A percentile compares a stretch with the other conserved stretches of the same genome.
Conservation (phyloP, 2,888 invertebrate species). For the Diplazon laetatorius region DNA sequence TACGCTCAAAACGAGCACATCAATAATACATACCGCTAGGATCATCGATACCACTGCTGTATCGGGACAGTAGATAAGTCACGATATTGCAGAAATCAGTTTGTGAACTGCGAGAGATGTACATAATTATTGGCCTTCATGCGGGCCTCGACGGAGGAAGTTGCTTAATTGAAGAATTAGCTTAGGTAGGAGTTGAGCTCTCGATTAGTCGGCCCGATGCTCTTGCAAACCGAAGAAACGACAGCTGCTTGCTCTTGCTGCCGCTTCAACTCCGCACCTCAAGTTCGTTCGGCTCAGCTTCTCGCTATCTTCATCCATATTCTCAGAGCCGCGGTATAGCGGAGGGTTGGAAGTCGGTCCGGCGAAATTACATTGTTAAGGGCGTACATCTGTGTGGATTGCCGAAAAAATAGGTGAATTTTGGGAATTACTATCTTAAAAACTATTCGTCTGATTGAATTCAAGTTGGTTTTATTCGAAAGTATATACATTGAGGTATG, state of each 20-base stretch:
- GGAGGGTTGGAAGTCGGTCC: constrained; percentile 12
- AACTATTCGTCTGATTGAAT: no score
- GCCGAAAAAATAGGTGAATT: no score
- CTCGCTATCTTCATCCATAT: constrained; percentile 5
- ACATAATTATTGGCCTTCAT: constrained; percentile 72
- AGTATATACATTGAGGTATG: no score
- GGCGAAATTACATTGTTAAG: constrained; percentile 21
- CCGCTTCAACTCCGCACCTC: no score
- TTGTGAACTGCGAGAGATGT: constrained; percentile 57
- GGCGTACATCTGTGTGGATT: background rate
- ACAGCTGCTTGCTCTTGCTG: no score
- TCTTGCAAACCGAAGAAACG: constrained; percentile 50
- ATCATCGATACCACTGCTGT: no score
- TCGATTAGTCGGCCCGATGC: constrained; percentile 50
- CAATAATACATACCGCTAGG: no score
- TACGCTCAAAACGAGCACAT: no score
- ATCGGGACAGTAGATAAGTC: background rate
- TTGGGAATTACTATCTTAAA: no score
- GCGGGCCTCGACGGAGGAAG: constrained; percentile 70
- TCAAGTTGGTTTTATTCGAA: no score
- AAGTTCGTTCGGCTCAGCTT: background rate
- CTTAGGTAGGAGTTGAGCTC: constrained; percentile 63
- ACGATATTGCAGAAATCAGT: constrained; percentile 61
- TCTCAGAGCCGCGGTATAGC: background rate
- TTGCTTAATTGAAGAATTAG: constrained; percentile 77